These are phyloP conservation scores for Aleiodes testaceus DNA, from an alignment of 2,888 invertebrate genomes.

Conservation along the genomic window DNA sequence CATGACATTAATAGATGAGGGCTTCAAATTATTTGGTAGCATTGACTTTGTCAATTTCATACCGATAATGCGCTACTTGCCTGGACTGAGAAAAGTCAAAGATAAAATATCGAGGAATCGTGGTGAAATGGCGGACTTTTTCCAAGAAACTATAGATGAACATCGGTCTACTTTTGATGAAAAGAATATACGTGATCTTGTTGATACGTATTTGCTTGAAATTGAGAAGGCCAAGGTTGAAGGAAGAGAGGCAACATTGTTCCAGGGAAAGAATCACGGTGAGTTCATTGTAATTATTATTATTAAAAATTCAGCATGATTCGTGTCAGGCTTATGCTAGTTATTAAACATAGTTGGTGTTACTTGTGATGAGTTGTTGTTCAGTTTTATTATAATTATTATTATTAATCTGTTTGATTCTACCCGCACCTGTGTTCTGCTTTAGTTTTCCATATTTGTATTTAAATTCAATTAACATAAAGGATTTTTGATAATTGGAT, in stretches of 20 bases:
- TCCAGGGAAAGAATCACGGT: conserved; percentile 92
- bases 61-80: conserved; percentile 82
- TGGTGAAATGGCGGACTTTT: conserved; percentile 88
- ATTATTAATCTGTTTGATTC: too few relatives aligned
- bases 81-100: conserved; percentile 74
- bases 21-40: conserved; percentile 89
- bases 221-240: conserved; percentile 88
- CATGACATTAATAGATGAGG: conserved; percentile 91
- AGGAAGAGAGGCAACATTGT: conserved; percentile 82
- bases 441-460: too few relatives aligned
- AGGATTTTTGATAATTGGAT: too few relatives aligned
- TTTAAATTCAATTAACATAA: too few relatives aligned
- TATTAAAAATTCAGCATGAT: too few relatives aligned
- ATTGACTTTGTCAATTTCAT: conserved; percentile 89
- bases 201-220: conserved; percentile 89
- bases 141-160: conserved; percentile 87
- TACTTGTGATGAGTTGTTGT: too few relatives aligned
- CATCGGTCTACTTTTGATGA: conserved; percentile 85
- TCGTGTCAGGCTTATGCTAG: too few relatives aligned
- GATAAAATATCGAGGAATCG: conserved; percentile 81
- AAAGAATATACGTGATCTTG: conserved; percentile 84
- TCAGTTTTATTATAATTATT: too few relatives aligned
- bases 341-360: too few relatives aligned
- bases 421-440: too few relatives aligned
- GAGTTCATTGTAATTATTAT: conserved; percentile 66